These are phyloP conservation scores for Lithophane socia DNA, from an alignment of 2,888 invertebrate genomes.

Conservation along the genomic window DNA sequence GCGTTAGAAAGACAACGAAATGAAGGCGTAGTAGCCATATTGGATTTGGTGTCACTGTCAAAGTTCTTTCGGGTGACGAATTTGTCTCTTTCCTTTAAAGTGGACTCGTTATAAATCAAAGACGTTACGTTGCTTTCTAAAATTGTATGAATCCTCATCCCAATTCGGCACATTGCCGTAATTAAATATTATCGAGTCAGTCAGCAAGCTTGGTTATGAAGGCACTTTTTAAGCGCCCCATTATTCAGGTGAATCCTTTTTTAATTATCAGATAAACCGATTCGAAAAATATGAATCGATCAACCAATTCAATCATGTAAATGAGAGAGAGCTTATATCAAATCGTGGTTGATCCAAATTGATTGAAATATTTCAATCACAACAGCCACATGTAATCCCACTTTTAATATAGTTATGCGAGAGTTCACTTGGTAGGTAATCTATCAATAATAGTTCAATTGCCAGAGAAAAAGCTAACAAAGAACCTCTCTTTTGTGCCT, in stretches of 20 bases:
- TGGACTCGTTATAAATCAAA: conserved; percentile 9
- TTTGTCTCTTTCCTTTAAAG: neutral
- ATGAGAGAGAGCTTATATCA: conserved; percentile 17
- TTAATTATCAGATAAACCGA: neutral
- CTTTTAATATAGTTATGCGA: neutral
- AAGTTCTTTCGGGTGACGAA: neutral
- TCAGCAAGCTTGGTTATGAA: neutral
- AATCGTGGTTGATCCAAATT: conserved; percentile 35
- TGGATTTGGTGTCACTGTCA: conserved; percentile 31
- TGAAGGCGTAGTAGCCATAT: conserved; percentile 41
- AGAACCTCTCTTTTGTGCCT: neutral
- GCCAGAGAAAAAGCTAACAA: neutral
- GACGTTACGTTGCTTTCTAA: neutral
- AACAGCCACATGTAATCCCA: neutral
- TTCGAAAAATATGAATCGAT: neutral
- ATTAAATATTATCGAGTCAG: neutral
- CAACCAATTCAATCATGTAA: conserved; percentile 15
- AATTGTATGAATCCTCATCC: neutral
- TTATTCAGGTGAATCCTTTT: conserved; percentile 1
- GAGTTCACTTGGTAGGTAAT: no score
- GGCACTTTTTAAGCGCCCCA: neutral
- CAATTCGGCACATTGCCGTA: neutral
- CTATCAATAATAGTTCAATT: neutral
- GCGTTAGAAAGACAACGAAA: conserved; percentile 56
- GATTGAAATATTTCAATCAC: conserved; percentile 37